Evolutionary conservation across 2,888 invertebrate species (phyloP), one percentile per base, ranked within the genome.

Genomic region (Clitarchus hookeri): DNA sequence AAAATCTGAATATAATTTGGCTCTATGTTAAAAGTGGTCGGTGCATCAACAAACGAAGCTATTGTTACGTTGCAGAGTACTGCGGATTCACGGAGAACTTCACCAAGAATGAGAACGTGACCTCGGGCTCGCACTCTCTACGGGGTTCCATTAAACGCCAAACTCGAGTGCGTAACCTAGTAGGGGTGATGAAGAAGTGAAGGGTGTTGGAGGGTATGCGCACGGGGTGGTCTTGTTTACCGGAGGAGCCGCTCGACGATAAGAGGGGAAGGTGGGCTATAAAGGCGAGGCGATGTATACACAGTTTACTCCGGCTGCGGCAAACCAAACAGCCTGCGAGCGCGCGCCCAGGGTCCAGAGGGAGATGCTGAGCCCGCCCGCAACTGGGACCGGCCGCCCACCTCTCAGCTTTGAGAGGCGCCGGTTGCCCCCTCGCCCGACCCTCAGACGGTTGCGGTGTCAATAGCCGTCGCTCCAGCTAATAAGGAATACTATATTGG

Each of bases 251-350:
- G 48, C 48, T 48, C 48, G 6, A 48, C 2, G 48, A 8, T 48
- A 48, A 19, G 23, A n/a, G 65, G 65, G 19, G 16, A 23, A 23
- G 65, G 23, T n/a, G 65, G 65, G 65, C n/a, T 2, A 65, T 65
- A 65, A 65, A 65, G 65, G 65, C 65, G 65, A 65, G 65, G 65
- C n/a, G 65, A n/a, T 65, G 65, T 65, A n/a, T n/a, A 65, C 65
- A 65, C 65, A 65, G 65, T 65, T 65, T 65, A 65, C 65, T n/a
- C 65, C 65, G 65, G 23, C 65, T n/a, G 65, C n/a, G 65, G 65
- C 65, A 65, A 65, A 23, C 65, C 65, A 65, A 65, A 65, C 65
- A 65, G 65, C 16, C 65, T n/a, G 19, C 19, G 65, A 6, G 16
- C 65, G 53, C 19, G 65, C 23, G 65, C 65, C 8, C 65, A 65